phyloP scores from a whole-genome alignment of 1,140 invertebrate species.

The Coboldia fuscipes region DNA sequence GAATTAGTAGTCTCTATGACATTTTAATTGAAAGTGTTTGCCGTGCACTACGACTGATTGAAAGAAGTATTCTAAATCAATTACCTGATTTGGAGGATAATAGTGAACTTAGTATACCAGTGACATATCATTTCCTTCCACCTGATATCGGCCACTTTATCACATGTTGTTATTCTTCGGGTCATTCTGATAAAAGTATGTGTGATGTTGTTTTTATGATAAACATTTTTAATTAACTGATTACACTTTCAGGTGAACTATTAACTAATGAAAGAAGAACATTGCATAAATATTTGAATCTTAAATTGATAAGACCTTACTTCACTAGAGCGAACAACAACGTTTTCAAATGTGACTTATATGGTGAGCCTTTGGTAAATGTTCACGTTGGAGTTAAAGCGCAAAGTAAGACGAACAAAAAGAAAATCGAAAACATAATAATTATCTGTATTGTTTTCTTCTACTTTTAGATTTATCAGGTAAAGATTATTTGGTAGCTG shows the following conservation, averaged over 20 bases:
- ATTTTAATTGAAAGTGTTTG: slow-evolving; percentile 50
- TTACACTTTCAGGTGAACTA: no score
- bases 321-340: neutral
- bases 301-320: neutral
- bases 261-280: no score
- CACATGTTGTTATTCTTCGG: slow-evolving; percentile 43
- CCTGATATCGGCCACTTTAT: slow-evolving; percentile 47
- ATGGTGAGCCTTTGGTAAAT: neutral
- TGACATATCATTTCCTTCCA: slow-evolving; percentile 40
- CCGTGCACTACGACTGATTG: slow-evolving; percentile 37
- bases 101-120: slow-evolving; percentile 25
- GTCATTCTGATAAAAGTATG: slow-evolving; percentile 29
- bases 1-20: slow-evolving; percentile 37
- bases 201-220: no score
- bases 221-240: no score
- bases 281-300: neutral
- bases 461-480: slow-evolving; percentile 23
- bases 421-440: neutral
- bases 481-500: slow-evolving; percentile 39
- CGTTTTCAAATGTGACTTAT: neutral
- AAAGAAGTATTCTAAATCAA: slow-evolving; percentile 32
- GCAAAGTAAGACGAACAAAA: neutral
- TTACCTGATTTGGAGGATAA: slow-evolving; percentile 25
- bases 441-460: neutral
- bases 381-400: neutral